Evolutionary conservation across 2,113 vertebrate genomes (phyloP).

Genomic region (Anhinga rufa): DNA sequence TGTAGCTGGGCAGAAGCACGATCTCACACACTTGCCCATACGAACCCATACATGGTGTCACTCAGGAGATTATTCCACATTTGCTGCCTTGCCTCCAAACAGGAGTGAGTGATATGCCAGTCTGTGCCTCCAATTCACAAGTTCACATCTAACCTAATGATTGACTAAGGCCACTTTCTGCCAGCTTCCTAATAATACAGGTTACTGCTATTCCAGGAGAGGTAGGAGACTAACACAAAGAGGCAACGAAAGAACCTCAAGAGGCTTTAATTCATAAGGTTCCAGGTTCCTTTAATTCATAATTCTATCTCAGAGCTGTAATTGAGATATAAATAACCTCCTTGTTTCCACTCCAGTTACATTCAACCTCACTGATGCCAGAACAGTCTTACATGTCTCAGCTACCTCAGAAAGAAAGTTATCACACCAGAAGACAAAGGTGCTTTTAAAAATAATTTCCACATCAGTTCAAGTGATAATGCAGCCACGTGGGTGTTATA

Average conservation of each 20-base stretch:
- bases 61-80: background rate
- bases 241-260: background rate
- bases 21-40: background rate
- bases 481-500: background rate
- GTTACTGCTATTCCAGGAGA: background rate
- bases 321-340: background rate
- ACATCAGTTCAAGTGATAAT: background rate
- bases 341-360: background rate
- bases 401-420: background rate
- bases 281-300: background rate
- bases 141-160: background rate
- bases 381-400: background rate
- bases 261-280: background rate
- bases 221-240: background rate
- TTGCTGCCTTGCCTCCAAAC: background rate
- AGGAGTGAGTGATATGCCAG: background rate
- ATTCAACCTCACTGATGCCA: background rate
- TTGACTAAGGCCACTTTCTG: background rate
- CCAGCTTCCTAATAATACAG: background rate
- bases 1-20: background rate
- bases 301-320: background rate
- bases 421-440: background rate
- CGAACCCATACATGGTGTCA: rapidly evolving
- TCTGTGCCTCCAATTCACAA: background rate
- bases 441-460: background rate